These are phyloP conservation scores for Collichthys lucidus DNA, from an alignment of 2,113 vertebrate genomes.

Conservation along the genomic window DNA sequence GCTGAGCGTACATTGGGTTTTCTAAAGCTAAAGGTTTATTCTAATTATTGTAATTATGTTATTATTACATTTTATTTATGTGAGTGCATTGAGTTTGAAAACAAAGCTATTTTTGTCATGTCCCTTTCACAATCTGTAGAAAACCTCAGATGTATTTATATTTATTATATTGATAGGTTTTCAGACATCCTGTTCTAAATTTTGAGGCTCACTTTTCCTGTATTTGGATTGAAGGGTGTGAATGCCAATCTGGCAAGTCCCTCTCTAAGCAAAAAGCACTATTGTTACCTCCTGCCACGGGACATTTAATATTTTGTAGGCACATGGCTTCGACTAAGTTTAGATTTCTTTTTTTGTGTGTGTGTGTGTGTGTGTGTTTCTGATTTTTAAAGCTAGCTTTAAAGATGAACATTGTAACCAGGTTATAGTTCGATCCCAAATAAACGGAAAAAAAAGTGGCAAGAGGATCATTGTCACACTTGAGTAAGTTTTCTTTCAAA, in stretches of 20 bases:
- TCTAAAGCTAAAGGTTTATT: conserved; percentile 43
- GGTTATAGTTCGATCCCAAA: conserved; percentile 47
- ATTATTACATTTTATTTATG: conserved; percentile 75
- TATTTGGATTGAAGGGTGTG: conserved; percentile 2
- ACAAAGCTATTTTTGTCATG: conserved; percentile 76
- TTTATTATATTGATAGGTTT: conserved; percentile 75
- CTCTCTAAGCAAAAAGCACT: conserved; percentile 51
- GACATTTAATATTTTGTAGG: conserved; percentile 28
- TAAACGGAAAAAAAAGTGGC: conserved; percentile 17
- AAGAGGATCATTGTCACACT: conserved; percentile 8
- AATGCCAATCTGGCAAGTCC: conserved; percentile 9
- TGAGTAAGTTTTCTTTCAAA: neutral
- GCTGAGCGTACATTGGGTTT: conserved; percentile 34
- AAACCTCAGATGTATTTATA: conserved; percentile 79
- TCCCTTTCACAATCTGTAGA: conserved; percentile 71
- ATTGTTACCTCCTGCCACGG: conserved; percentile 15
- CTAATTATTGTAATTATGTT: conserved; percentile 57
- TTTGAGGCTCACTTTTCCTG: conserved; percentile 17
- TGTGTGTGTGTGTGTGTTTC: conserved; percentile 34
- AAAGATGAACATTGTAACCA: conserved; percentile 42
- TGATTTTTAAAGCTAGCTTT: conserved; percentile 23
- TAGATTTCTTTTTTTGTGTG: neutral
- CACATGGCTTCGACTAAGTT: conserved; percentile 1
- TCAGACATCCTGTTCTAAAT: conserved; percentile 30
- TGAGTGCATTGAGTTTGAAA: conserved; percentile 65